Base-by-base conservation (phyloP, 2,888 invertebrate genomes). In the Cheilosia pagana region DNA sequence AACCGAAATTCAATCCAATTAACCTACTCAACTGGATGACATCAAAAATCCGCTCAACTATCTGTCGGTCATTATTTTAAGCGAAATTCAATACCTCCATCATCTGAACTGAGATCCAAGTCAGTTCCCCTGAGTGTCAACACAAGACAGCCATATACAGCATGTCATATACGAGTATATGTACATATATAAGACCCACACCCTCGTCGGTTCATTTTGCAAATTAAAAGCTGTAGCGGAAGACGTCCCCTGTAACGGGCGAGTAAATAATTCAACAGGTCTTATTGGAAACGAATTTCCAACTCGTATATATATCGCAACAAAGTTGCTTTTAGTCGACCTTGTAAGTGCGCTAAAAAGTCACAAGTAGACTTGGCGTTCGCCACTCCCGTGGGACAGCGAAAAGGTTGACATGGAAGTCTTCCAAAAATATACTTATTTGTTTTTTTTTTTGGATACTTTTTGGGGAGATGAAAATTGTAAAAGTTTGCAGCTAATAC, bases 211-310 rank as follows among this genome's bases (percentile, higher is more conserved):
- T 35, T 62, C 62, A 72, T 62, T 63, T 74, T 63, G 52, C 28
- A 59, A 74, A 74, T 74, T 67, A 75, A 75, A 75, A 59, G 57
- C 25, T 28, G 48, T 10, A 48, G 12, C 48, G 39, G 43, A 23
- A 28, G n/a, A 19, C 63, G 5, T 48, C 35, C 57, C 12, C 28
- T 31, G 53, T 41, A 21, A 25, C 16, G 25, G 21, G 35, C n/a
- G 55, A 57, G 55, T 74, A 63, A 74, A 74, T 75, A 57, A 75
- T 75, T 75, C 75, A 75, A 59, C 65, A 75, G 59, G 65, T 75
- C 50, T 41, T 65, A 65, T 55, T 65, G 50, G 39, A 59, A 75
- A 55, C 28, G 74, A 63, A 63, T 72, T n/a, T 28, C 28, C n/a
- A 52, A 45, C 19, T 45, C 55, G 55, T 35, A 55, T 55, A 63